phyloP scores from a whole-genome alignment of 2,113 vertebrate species.

The Bubo bubo region DNA sequence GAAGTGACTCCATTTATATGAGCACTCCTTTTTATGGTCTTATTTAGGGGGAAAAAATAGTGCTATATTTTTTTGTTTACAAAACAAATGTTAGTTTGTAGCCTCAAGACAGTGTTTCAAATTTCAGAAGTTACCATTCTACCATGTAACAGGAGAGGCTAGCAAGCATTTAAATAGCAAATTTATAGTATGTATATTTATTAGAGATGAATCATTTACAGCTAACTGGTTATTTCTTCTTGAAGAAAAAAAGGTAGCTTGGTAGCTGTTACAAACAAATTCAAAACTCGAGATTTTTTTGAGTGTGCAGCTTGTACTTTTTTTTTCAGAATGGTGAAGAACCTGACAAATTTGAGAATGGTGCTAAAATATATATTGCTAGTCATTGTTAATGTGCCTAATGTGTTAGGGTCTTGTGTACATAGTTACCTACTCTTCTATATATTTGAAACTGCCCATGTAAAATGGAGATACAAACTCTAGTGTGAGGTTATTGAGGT shows the following conservation, averaged over 20 bases:
- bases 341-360: neutral
- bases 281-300: neutral
- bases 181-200: constrained; percentile 30
- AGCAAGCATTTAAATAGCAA: constrained; percentile 52
- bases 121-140: neutral
- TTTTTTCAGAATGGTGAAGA: neutral
- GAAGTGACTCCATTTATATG: neutral
- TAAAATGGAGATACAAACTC: neutral
- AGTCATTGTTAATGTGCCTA: neutral
- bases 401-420: neutral
- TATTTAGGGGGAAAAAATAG: neutral
- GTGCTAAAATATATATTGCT: neutral
- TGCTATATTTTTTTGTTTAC: constrained; percentile 3
- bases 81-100: constrained; percentile 23
- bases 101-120: constrained; percentile 7
- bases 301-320: neutral
- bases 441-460: neutral
- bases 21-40: neutral
- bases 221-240: neutral
- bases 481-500: neutral
- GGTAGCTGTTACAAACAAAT: neutral
- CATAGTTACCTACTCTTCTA: neutral
- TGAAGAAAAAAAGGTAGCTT: neutral
- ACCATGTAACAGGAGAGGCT: constrained; percentile 6
- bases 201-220: constrained; percentile 28